Conservation (phyloP, 1,140 invertebrate genomes). For the Calliphora vicina region DNA sequence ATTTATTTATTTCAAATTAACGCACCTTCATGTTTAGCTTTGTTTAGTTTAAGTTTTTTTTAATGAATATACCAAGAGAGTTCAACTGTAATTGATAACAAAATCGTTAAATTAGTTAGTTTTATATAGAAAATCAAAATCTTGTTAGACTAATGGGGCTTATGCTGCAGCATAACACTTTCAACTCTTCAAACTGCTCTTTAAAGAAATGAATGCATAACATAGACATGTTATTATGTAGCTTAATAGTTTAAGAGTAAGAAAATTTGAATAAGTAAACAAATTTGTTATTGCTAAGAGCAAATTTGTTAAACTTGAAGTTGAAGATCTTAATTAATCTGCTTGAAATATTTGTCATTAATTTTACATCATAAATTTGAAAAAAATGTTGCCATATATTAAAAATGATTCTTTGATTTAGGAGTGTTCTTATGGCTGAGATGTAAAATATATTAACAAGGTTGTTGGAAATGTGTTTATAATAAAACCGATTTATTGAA, state of each 20-base stretch:
- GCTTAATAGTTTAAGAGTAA: not conserved
- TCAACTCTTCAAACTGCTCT: not conserved
- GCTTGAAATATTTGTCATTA: too few species aligned
- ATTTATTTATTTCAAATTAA: not conserved
- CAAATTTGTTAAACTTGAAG: too few species aligned
- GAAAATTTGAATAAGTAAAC: not conserved
- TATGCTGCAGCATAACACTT: not conserved
- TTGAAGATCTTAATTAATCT: too few species aligned
- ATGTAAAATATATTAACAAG: too few species aligned
- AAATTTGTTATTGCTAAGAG: too few species aligned
- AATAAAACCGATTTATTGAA: too few species aligned
- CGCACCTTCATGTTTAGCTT: slow-evolving; percentile 27
- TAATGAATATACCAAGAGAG: slow-evolving; percentile 11
- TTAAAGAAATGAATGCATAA: too few species aligned
- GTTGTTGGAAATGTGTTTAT: too few species aligned
- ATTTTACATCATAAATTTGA: not conserved
- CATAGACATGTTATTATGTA: too few species aligned
- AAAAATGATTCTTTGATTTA: not conserved
- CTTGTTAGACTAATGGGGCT: not conserved
- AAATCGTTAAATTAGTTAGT: not conserved
- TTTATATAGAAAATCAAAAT: not conserved
- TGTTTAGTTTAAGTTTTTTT: slow-evolving; percentile 7
- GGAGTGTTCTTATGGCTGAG: too few species aligned
- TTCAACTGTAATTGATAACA: not conserved
- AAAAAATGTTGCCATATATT: not conserved